These are phyloP conservation scores for Archilochus colubris DNA, from an alignment of 2,113 vertebrate species.

Conservation along the genomic window DNA sequence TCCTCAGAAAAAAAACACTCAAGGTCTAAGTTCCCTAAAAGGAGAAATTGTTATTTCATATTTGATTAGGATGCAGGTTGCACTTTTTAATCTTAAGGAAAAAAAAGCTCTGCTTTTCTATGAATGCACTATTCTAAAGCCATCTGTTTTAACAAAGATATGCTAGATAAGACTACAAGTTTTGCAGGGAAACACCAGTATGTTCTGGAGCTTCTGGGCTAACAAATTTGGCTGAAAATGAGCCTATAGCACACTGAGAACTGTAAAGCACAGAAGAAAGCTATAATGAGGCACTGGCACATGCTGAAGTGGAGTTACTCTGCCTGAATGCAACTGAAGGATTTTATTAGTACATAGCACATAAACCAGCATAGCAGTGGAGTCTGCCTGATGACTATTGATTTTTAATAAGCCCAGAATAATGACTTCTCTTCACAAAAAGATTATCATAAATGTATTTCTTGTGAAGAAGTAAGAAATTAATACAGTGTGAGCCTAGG, in stretches of 20 bases:
- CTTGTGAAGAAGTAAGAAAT: neutral
- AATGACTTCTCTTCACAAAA: conserved; percentile 19
- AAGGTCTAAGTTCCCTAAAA: neutral
- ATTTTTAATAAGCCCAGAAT: conserved; percentile 41
- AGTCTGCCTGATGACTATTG: conserved; percentile 1
- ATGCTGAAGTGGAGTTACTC: neutral
- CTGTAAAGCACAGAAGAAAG: neutral
- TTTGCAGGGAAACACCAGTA: neutral
- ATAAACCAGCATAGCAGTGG: neutral
- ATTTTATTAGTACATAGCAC: conserved; percentile 5
- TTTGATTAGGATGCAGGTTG: neutral
- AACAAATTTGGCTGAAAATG: neutral
- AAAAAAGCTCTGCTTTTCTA: neutral
- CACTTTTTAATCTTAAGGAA: neutral
- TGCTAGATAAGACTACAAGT: neutral
- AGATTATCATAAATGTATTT: conserved; percentile 20
- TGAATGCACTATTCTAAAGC: neutral
- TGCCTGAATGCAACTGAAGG: conserved; percentile 3
- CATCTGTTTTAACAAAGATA: neutral
- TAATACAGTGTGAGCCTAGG: neutral
- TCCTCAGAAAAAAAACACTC: neutral
- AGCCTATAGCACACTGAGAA: neutral
- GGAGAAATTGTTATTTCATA: neutral
- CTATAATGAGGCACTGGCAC: neutral
- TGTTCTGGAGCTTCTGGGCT: neutral